Conservation (phyloP, 2,113 vertebrate species). For the Neolamprologus fasciatus region DNA sequence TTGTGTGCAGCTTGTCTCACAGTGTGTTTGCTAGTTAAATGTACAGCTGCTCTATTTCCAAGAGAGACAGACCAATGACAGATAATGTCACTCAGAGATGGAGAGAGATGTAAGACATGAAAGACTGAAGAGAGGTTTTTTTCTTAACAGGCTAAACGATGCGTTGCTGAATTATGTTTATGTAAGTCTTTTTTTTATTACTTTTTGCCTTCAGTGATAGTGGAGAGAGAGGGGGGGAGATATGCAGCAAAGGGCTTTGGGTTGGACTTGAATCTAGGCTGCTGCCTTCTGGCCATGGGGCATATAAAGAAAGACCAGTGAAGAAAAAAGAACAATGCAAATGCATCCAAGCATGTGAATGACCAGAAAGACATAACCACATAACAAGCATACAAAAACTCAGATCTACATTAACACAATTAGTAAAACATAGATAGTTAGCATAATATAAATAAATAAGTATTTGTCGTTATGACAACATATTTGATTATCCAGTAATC, state of each 20-base stretch:
- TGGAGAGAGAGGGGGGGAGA: neutral
- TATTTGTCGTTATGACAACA: neutral
- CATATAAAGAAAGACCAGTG: neutral
- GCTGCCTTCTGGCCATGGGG: neutral
- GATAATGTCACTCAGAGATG: neutral
- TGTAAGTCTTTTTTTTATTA: neutral
- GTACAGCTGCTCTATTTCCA: neutral
- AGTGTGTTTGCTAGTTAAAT: neutral
- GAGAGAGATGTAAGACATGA: neutral
- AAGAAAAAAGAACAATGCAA: neutral
- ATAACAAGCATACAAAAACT: neutral
- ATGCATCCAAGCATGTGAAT: neutral
- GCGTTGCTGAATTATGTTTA: neutral
- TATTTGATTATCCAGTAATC: neutral
- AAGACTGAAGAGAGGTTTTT: fast-evolving
- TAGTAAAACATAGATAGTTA: neutral
- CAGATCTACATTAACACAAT: neutral
- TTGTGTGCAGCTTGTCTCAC: neutral
- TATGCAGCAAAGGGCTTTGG: neutral
- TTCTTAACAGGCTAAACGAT: neutral
- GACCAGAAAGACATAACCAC: neutral
- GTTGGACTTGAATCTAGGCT: neutral
- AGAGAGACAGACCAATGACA: neutral
- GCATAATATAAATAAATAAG: neutral
- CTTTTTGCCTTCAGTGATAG: neutral